Evolutionary conservation across 1,140 invertebrate genomes (phyloP), one percentile per base, ranked within the genome.

Genomic region (Cotesia vestalis): DNA sequence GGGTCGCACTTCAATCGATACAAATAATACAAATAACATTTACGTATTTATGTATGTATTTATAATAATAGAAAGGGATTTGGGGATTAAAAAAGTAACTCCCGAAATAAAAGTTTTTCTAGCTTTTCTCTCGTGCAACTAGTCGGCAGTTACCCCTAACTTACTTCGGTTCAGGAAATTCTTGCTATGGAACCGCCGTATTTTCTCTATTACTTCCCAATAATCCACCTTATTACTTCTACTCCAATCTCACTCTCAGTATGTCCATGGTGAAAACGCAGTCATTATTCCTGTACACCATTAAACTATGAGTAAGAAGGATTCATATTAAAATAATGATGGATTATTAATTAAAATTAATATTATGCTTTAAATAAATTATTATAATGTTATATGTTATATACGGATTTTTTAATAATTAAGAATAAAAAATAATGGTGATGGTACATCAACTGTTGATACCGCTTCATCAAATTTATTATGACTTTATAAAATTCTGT

Each of bases 161-260:
- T 85, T 85, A 84, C 84, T 83, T 85, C 40, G 40, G 40, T 46
- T 79, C 78, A 80, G 74, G 72, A 81, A 73, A 76, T 78, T 80
- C 80, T 81, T 73, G 81, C 78, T 77, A 67, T 69, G 79, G 80
- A 79, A 83, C 81, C 77, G 6, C 11, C 40, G 40, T 46, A 46
- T 46, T 79, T 84, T 81, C 79, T 78, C 79, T 80, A 79, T 82
- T 81, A 78, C 82, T 83, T 83, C 72, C 81, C 40, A 46, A 46
- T 46, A 77, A 82, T 84, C 81, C 81, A 80, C 81, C 81, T 83
- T 79, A 46, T 46, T 46, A 79, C 82, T 83, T 84, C 81, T 85
- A 85, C 83, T 84, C 83, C 83, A 81, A 85, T 78, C 79, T 84
- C 81, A 83, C 80, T 84, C 81, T 84, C 82, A 83, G 82, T 85